A percentile compares a stretch with the other conserved stretches of the same genome.
phyloP scores from a whole-genome alignment of 2,113 vertebrate genomes.

The Turnix velox region DNA sequence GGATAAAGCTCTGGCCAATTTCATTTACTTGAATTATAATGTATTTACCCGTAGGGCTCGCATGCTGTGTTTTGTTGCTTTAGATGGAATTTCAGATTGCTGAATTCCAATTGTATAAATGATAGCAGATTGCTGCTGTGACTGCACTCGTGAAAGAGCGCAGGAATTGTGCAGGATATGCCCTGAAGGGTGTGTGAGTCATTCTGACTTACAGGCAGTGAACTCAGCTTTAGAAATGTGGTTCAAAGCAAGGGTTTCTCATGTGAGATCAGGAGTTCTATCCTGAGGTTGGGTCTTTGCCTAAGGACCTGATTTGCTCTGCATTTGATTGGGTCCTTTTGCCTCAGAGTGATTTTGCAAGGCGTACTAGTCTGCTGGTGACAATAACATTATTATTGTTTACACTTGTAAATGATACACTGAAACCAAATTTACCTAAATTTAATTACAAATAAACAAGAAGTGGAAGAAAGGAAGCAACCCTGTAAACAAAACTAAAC shows the following conservation, averaged over 20 bases:
- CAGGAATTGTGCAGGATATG: constrained; percentile 20
- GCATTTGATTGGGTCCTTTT: background rate
- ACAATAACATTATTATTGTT: background rate
- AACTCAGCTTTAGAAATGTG: constrained; percentile 24
- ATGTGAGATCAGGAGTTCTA: background rate
- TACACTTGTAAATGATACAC: background rate
- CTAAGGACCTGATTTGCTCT: constrained; percentile 13
- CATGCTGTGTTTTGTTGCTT: constrained; percentile 34
- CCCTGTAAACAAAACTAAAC: background rate
- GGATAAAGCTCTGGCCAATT: constrained; percentile 17
- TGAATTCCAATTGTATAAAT: constrained; percentile 42
- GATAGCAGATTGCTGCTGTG: constrained; percentile 48
- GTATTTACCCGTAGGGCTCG: constrained; percentile 32
- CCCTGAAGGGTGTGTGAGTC: constrained; percentile 14
- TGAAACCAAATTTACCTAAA: constrained; percentile 41
- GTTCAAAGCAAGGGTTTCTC: constrained; percentile 12
- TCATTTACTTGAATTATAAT: constrained; percentile 20
- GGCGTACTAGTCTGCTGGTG: background rate
- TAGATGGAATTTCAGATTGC: constrained; percentile 56
- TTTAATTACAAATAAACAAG: constrained; percentile 3
- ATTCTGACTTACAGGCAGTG: constrained; percentile 21
- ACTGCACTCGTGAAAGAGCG: background rate
- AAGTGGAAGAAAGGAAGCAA: background rate
- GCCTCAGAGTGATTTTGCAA: constrained; percentile 6
- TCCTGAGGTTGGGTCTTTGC: background rate